Evolutionary conservation across 2,888 invertebrate genomes (phyloP).

Genomic region (Hyppa rectilinea): DNA sequence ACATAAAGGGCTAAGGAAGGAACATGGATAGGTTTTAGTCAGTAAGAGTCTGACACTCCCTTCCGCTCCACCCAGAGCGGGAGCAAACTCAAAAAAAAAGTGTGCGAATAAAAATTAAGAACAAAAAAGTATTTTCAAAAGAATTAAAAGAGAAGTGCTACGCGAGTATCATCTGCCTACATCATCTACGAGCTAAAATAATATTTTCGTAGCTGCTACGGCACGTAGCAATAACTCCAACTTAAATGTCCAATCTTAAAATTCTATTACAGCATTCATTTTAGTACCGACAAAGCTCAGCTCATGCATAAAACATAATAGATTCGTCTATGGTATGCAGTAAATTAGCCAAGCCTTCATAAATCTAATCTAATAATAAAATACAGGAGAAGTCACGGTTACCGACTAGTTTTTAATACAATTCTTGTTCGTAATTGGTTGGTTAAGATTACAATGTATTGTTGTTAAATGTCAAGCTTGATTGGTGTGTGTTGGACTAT

Average conservation of each 20-base stretch:
- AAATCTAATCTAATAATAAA: slow-evolving; percentile 42
- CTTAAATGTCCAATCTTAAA: slow-evolving; percentile 7
- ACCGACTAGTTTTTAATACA: slow-evolving; percentile 43
- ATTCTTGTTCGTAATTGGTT: slow-evolving; percentile 40
- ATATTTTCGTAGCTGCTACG: slow-evolving; percentile 11
- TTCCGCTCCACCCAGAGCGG: too few relatives aligned
- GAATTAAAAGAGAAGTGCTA: background rate
- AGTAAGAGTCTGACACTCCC: too few relatives aligned
- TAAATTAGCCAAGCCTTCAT: slow-evolving; percentile 38
- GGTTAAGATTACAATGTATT: slow-evolving; percentile 48
- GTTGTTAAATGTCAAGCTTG: slow-evolving; percentile 48
- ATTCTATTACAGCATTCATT: slow-evolving; percentile 15
- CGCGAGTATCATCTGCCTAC: background rate
- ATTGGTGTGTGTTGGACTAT: slow-evolving; percentile 4
- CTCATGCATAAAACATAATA: slow-evolving; percentile 31
- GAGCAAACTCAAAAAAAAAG: too few relatives aligned
- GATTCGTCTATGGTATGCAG: slow-evolving; percentile 35
- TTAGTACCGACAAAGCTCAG: slow-evolving; percentile 22
- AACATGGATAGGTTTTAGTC: too few relatives aligned
- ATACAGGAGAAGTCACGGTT: slow-evolving; percentile 39
- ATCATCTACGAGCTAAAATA: slow-evolving; percentile 18
- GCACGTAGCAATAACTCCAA: background rate
- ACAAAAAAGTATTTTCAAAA: background rate
- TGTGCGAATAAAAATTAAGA: too few relatives aligned
- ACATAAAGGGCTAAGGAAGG: too few relatives aligned